Conservation (phyloP, 2,888 invertebrate genomes). For the Allygus modestus region DNA sequence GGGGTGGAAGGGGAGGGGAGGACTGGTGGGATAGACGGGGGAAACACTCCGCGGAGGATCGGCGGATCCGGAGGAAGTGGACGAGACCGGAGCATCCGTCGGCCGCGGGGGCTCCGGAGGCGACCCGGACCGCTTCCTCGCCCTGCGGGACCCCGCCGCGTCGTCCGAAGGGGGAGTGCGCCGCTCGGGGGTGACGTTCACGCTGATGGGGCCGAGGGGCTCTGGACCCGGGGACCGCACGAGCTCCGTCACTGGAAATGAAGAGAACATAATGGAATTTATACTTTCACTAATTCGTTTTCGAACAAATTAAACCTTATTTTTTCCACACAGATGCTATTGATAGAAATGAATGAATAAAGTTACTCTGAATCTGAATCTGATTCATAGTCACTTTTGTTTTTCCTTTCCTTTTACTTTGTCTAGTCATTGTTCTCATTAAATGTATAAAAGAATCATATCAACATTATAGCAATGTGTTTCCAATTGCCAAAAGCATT, state of each 20-base stretch:
- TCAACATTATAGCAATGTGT: no score
- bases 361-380: no score
- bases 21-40: slow-evolving; percentile 57
- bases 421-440: no score
- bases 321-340: no score
- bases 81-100: slow-evolving; percentile 76
- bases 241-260: slow-evolving; percentile 67
- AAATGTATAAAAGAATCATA: no score
- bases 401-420: no score
- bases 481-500: no score
- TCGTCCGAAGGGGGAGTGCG: slow-evolving; percentile 65
- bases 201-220: slow-evolving; percentile 71
- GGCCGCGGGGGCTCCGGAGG: slow-evolving; percentile 73
- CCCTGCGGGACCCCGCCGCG: slow-evolving; percentile 39
- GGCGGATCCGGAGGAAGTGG: slow-evolving; percentile 73
- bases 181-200: slow-evolving; percentile 69
- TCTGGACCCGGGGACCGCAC: slow-evolving; percentile 65
- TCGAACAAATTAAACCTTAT: no score
- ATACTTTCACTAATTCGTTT: no score
- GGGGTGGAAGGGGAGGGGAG: slow-evolving; percentile 69
- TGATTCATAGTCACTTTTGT: no score
- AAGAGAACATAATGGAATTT: slow-evolving; percentile 15
- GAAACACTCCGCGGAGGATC: slow-evolving; percentile 57
- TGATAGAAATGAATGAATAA: no score
- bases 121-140: slow-evolving; percentile 31